Evolutionary conservation across 23 tunicate species (phyloP), one percentile per base, ranked within the genome.

Genomic region (Ascidia mentula): DNA sequence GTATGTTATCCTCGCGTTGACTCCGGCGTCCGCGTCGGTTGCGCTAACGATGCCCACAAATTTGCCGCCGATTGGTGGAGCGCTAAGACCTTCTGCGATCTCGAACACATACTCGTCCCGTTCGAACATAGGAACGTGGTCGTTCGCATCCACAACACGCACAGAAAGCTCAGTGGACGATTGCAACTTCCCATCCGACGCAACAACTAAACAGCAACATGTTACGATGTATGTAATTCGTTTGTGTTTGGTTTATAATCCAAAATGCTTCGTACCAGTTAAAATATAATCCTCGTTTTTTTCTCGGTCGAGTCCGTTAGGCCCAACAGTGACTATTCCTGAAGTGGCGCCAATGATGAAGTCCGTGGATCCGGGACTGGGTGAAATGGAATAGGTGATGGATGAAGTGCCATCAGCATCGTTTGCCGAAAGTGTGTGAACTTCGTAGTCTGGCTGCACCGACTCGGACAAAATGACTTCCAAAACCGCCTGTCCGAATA

Each of bases 81-180:
- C 40, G 75, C 81, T 75, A 38, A 31, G 61, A 45, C 87, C 87
- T 76, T 83, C 87, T 37, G 38, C 75, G 3, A 83, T 76, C 30
- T 42, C 17, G 74, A 83, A 75, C 61, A 89, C 80, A 73, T 40
- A 73, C 40, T 78, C 32, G 74, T 59, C 39, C 18, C 13, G 24
- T 38, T 60, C 32, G 74, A 89, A 74, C 40, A 17, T 45, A 0
- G 95, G 95, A 7, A 72, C 71, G 46, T 84, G 59, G 85, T 89
- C 95, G 71, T 84, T 84, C 24, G 79, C 85, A 88, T 89, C 95
- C 35, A 59, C 85, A 74, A 89, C 80, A n/a, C 59, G 34, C 15
- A 89, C 72, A 46, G 65, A 4, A 32, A 89, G 37, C 36, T 71
- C 76, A 5, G 40, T 73, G 34, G 59, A 53, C 0, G 95, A 73